Evolutionary conservation across 2,797 vertebrate species (phyloP).

Genomic region (Ptychobarbus kaznakovi): DNA sequence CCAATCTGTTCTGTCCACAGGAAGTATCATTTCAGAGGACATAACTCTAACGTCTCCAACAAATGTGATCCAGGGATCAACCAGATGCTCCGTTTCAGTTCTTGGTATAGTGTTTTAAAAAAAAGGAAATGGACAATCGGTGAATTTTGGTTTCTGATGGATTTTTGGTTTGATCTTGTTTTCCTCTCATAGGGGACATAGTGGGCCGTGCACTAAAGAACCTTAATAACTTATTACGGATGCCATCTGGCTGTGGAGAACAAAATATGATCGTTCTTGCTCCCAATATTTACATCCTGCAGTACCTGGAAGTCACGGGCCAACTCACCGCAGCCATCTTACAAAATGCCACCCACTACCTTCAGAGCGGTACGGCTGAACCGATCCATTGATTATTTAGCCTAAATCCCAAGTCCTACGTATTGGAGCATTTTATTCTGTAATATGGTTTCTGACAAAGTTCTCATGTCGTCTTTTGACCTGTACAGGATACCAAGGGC

Average conservation of each 20-base stretch:
- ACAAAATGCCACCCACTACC: slow-evolving; percentile 67
- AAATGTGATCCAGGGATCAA: slow-evolving; percentile 70
- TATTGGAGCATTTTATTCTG: not conserved
- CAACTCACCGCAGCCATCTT: slow-evolving; percentile 72
- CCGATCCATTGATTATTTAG: not conserved
- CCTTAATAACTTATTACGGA: slow-evolving; percentile 74
- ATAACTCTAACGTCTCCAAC: slow-evolving; percentile 66
- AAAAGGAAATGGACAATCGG: no score
- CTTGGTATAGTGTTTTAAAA: not conserved
- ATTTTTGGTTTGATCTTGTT: not conserved
- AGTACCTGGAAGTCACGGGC: slow-evolving; percentile 59
- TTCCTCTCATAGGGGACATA: slow-evolving; percentile 75
- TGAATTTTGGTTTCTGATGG: not conserved
- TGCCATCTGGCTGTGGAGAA: slow-evolving; percentile 85
- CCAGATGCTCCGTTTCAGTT: slow-evolving; percentile 47
- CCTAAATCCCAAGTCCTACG: not conserved
- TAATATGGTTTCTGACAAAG: no score
- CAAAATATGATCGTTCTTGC: slow-evolving; percentile 83
- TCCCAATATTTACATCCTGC: slow-evolving; percentile 81
- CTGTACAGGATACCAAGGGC: slow-evolving; percentile 80
- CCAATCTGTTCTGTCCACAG: slow-evolving; percentile 53
- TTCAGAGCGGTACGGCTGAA: slow-evolving; percentile 73
- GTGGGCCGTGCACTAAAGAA: slow-evolving; percentile 80
- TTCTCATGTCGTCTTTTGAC: no score
- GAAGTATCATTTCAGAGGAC: slow-evolving; percentile 51